Conservation (phyloP, 2,113 vertebrate species). For the Casuarius casuarius region DNA sequence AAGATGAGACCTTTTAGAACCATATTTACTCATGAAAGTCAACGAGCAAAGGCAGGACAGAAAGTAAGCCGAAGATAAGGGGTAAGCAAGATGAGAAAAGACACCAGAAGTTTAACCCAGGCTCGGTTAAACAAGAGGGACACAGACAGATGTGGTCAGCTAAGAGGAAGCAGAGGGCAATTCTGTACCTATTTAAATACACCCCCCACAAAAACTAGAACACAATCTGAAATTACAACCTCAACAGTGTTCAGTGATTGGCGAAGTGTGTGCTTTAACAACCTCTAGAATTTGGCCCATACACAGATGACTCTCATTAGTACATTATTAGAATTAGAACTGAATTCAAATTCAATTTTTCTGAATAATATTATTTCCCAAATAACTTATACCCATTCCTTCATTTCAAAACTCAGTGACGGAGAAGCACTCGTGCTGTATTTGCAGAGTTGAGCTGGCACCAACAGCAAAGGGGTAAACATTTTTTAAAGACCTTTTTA, state of each 20-base stretch:
- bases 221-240: background rate
- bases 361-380: conserved; percentile 13
- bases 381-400: conserved; percentile 28
- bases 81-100: background rate
- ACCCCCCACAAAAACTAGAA: background rate
- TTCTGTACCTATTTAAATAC: background rate
- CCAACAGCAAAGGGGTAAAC: background rate
- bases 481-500: background rate
- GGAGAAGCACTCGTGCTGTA: background rate
- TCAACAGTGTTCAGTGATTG: background rate
- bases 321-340: background rate
- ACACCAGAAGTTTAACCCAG: background rate
- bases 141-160: background rate
- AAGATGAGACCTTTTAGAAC: background rate
- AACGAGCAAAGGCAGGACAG: background rate
- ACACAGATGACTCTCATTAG: background rate
- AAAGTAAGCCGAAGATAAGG: background rate
- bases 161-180: background rate
- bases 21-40: background rate
- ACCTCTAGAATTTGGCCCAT: accelerated
- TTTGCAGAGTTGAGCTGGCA: background rate
- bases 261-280: background rate
- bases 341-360: background rate
- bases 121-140: background rate
- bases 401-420: background rate